A percentile compares a stretch with the other conserved stretches of the same genome.
phyloP scores from a whole-genome alignment of 2,797 vertebrate species.

The Meda fulgida region DNA sequence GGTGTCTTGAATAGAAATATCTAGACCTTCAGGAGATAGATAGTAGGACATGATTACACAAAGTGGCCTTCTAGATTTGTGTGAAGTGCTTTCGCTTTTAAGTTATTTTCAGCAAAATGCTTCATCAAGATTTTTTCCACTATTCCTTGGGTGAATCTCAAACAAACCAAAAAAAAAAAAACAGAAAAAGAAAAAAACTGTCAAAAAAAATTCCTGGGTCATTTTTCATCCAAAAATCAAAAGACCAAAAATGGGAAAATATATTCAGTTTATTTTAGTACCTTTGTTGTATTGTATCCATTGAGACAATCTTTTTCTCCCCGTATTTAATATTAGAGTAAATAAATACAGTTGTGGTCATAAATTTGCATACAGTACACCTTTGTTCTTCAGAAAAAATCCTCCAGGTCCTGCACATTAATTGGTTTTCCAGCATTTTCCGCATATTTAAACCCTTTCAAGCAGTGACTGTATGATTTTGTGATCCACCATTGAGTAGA shows the following conservation, averaged over 20 bases:
- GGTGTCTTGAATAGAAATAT: not conserved
- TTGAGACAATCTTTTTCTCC: not conserved
- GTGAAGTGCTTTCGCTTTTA: slow-evolving; percentile 4
- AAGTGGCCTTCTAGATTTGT: slow-evolving; percentile 1
- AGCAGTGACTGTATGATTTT: not conserved
- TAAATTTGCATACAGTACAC: not conserved
- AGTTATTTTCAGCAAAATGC: slow-evolving; percentile 19
- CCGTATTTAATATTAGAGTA: not conserved
- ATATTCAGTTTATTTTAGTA: not conserved
- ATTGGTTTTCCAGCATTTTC: not conserved
- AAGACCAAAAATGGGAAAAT: not conserved
- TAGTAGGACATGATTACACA: not conserved
- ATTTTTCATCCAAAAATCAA: not conserved
- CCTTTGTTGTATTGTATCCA: not conserved
- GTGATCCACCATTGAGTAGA: not conserved
- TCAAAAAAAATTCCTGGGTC: not conserved
- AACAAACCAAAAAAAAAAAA: not conserved
- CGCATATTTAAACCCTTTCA: not conserved
- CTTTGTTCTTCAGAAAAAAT: not conserved
- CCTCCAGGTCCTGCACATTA: not conserved
- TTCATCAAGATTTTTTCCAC: not conserved
- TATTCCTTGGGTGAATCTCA: not conserved
- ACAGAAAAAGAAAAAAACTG: not conserved
- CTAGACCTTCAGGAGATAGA: not conserved
- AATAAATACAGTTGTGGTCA: not conserved